phyloP scores from a whole-genome alignment of 2,888 invertebrate genomes.

The Oegoconia quadripuncta region DNA sequence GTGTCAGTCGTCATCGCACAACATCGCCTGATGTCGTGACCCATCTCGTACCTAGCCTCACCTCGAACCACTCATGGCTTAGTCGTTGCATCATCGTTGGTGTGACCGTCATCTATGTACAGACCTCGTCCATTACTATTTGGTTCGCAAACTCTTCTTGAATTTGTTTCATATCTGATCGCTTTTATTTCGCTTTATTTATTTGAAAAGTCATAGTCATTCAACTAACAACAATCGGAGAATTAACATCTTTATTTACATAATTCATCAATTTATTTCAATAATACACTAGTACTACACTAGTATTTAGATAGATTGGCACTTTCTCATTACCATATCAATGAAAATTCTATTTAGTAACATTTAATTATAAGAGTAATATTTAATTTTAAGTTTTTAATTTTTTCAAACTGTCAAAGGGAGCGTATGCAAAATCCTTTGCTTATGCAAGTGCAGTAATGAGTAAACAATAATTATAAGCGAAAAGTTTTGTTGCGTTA shows the following conservation, averaged over 20 bases:
- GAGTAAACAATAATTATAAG: too few species aligned
- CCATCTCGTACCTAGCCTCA: slow-evolving; percentile 64
- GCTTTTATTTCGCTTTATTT: slow-evolving; percentile 39
- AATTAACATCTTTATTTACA: slow-evolving; percentile 14
- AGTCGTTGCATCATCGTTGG: slow-evolving; percentile 69
- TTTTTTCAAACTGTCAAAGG: background rate
- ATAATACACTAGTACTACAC: slow-evolving; percentile 32
- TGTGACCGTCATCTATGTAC: slow-evolving; percentile 58
- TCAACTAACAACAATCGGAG: slow-evolving; percentile 15
- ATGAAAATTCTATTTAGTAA: slow-evolving; percentile 14
- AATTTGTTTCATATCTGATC: slow-evolving; percentile 54
- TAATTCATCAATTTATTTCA: slow-evolving; percentile 40
- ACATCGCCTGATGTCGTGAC: slow-evolving; percentile 64
- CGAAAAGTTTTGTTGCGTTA: slow-evolving; percentile 3
- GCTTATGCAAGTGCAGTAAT: background rate
- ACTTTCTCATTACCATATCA: slow-evolving; percentile 45
- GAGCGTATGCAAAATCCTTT: slow-evolving; percentile 1
- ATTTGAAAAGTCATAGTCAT: slow-evolving; percentile 48
- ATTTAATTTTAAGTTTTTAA: background rate
- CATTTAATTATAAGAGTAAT: background rate
- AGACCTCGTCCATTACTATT: slow-evolving; percentile 47
- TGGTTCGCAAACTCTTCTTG: slow-evolving; percentile 53
- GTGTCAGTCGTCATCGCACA: slow-evolving; percentile 55
- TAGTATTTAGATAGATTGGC: slow-evolving; percentile 58
- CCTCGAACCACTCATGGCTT: slow-evolving; percentile 67